Conservation (phyloP, 2,888 invertebrate species). For the Nemoura dubitans region DNA sequence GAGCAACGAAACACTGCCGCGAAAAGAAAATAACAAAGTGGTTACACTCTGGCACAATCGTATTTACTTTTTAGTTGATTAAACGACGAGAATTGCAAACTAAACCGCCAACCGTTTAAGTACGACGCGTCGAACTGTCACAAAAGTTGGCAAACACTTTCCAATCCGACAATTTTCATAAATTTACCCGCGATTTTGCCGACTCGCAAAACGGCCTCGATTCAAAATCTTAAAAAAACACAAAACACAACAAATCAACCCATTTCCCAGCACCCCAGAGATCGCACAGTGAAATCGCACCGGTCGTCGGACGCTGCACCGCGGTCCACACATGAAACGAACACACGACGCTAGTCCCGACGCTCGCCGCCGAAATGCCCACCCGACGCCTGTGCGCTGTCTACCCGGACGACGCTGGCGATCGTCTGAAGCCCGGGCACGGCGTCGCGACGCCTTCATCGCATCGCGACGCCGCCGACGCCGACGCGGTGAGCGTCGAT, state of each 20-base stretch:
- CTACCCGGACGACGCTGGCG: conserved; percentile 29
- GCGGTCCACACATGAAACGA: background rate
- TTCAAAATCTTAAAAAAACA: background rate
- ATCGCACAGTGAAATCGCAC: conserved; percentile 3
- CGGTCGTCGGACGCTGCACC: background rate
- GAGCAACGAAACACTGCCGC: background rate
- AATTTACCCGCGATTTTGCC: too few species aligned
- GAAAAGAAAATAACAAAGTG: background rate
- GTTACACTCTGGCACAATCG: too few species aligned
- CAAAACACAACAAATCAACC: background rate
- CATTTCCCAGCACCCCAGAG: background rate
- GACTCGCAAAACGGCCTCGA: background rate
- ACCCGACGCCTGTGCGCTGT: background rate
- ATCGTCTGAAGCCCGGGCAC: conserved; percentile 36
- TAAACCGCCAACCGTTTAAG: too few species aligned
- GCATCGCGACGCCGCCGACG: conserved; percentile 22
- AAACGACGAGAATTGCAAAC: too few species aligned
- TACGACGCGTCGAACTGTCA: too few species aligned
- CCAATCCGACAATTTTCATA: too few species aligned
- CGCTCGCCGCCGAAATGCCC: background rate
- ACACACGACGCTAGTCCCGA: background rate
- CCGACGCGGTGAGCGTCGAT: conserved; percentile 19
- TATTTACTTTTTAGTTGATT: too few species aligned
- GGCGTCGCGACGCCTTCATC: background rate
- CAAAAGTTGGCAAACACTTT: too few species aligned